A percentile compares a stretch with the other conserved stretches of the same genome.
Conservation (phyloP, 64 coral and sea anemone genomes). For the Pocillopora damicornis region DNA sequence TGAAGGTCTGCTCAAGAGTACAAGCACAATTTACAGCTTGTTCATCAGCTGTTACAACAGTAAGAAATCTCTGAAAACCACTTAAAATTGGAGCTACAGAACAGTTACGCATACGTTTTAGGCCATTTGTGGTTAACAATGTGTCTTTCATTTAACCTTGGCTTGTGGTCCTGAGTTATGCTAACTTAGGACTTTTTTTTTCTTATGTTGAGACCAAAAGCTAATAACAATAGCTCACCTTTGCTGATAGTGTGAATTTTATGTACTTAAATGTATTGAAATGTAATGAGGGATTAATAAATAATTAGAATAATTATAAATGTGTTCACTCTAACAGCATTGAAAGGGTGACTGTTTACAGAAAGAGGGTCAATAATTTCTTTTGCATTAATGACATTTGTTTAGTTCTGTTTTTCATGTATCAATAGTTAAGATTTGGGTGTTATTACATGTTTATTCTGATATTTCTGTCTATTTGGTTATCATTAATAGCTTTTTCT, state of each 20-base stretch:
- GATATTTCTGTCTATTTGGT: too few species aligned
- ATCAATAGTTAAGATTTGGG: too few species aligned
- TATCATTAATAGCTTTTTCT: too few species aligned
- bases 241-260: neutral
- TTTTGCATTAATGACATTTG: too few species aligned
- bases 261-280: neutral
- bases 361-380: neutral
- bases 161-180: neutral
- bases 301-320: neutral
- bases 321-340: neutral
- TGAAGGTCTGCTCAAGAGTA: slow-evolving; percentile 90
- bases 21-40: slow-evolving; percentile 88
- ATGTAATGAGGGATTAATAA: too few species aligned
- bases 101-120: neutral
- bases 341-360: neutral
- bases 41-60: slow-evolving; percentile 96
- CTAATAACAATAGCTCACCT: neutral
- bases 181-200: neutral
- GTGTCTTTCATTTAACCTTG: slow-evolving; percentile 1
- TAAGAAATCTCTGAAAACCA: slow-evolving; percentile 56
- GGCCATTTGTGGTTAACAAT: slow-evolving; percentile 20
- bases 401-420: too few species aligned
- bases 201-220: neutral
- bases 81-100: neutral
- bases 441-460: too few species aligned